Base-by-base conservation (phyloP, 2,888 invertebrate genomes). In the Agrotis segetum region DNA sequence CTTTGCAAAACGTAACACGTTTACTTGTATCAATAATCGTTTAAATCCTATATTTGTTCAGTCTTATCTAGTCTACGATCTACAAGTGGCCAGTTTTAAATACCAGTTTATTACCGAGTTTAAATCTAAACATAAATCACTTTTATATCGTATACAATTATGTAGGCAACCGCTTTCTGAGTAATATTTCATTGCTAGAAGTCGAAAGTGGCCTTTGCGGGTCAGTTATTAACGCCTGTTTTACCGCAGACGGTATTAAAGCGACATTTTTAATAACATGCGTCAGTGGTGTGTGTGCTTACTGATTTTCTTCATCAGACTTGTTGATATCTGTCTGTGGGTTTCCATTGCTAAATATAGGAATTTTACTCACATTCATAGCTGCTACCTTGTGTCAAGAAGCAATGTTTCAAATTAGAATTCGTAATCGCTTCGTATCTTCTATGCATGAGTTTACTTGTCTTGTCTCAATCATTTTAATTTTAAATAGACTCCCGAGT, bases 51-150 rank as follows among this genome's bases (percentile, higher is more conserved):
- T 71, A 82, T 82, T 70, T 77, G 66, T 77, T 72, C 55, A 72
- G 71, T 53, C 34, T 60, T 81, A 82, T 83, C 80, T 74, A 75
- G 74, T 78, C 75, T 78, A 66, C 59, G 74, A 82, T 80, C 80
- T 44, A 78, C 77, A 81, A 74, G 71, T 81, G 70, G 74, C 82
- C 64, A 62, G 72, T 68, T 74, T 82, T 81, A 82, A 84, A 84
- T 84, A 87, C 83, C 78, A 73, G 83, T 84, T 83, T 81, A 79
- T 75, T 77, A 78, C 80, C 71, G 78, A 80, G 76, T 86, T 85
- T 82, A 80, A 86, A 83, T 86, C 85, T 84, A 84, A 82, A 75
- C 85, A 83, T 89, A 84, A 89, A 90, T 89, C 86, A 87, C 83
- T 86, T 85, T 82, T 83, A 78, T 85, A 81, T 81, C 73, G 84